A percentile compares a stretch with the other conserved stretches of the same genome.
Evolutionary conservation across 2,113 vertebrate species (phyloP).

Genomic region (Dipodomys stephensi): DNA sequence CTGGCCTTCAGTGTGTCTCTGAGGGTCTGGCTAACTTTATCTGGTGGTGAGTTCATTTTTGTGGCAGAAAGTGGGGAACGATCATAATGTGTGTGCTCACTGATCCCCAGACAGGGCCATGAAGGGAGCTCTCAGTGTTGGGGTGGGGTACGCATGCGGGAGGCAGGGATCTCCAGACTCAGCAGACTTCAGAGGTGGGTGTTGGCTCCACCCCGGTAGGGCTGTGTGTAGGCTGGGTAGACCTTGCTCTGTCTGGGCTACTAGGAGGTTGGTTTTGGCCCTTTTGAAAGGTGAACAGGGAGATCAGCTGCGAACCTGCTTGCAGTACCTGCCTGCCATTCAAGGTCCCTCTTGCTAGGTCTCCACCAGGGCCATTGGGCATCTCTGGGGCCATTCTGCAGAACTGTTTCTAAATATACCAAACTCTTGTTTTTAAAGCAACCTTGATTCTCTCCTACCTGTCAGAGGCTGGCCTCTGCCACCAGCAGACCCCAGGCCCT

Average conservation of each 20-base stretch:
- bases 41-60: not conserved
- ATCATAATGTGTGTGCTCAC: rapidly evolving
- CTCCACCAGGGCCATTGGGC: rapidly evolving
- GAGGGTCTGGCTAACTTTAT: rapidly evolving
- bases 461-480: not conserved
- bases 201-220: not conserved
- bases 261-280: rapidly evolving
- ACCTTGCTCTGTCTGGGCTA: rapidly evolving
- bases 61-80: not conserved
- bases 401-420: not conserved
- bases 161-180: not conserved
- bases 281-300: not conserved
- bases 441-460: rapidly evolving
- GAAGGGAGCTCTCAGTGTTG: not conserved
- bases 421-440: not conserved
- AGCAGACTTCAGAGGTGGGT: not conserved
- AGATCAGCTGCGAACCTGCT: no score
- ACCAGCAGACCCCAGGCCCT: not conserved
- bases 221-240: not conserved
- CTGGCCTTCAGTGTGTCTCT: rapidly evolving
- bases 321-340: no score
- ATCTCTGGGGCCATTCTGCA: rapidly evolving
- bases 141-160: no score
- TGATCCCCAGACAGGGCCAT: rapidly evolving
- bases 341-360: rapidly evolving